Percentiles rank a stretch among this genome's conserved stretches.
Conservation (phyloP, 2,888 invertebrate species). For the Cryptus armator region DNA sequence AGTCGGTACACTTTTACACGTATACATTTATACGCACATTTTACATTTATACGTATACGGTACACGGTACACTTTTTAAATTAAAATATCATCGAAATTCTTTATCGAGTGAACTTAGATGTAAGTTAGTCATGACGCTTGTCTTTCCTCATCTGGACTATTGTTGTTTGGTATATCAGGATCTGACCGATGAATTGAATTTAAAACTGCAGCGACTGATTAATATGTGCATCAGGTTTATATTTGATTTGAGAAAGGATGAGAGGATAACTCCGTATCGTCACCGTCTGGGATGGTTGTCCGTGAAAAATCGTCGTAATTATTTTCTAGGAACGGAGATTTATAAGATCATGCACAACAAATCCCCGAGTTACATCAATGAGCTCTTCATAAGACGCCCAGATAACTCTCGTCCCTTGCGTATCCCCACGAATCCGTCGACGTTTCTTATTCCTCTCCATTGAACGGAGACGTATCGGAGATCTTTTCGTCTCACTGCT, state of each 20-base stretch:
- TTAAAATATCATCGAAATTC: constrained; percentile 40
- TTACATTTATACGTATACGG: too few relatives aligned
- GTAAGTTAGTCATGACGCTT: constrained; percentile 12
- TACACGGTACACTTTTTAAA: constrained; percentile 12
- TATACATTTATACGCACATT: too few relatives aligned
- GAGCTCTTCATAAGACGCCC: too few relatives aligned
- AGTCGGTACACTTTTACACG: too few relatives aligned
- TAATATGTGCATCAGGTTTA: constrained; percentile 39
- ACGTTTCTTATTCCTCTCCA: too few relatives aligned
- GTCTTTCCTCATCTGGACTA: constrained; percentile 45
- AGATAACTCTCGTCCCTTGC: too few relatives aligned
- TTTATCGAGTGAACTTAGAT: neutral
- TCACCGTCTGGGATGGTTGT: constrained; percentile 25
- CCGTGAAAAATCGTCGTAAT: neutral
- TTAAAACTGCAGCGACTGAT: constrained; percentile 34
- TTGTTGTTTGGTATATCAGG: constrained; percentile 35
- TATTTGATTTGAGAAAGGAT: constrained; percentile 13
- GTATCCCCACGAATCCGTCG: too few relatives aligned
- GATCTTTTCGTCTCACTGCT: too few relatives aligned
- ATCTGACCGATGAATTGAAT: neutral
- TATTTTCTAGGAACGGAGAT: neutral
- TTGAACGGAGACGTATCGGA: too few relatives aligned
- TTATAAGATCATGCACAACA: neutral
- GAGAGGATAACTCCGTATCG: neutral
- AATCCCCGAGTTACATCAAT: too few relatives aligned